Percentiles rank a stretch among this genome's conserved stretches.
Evolutionary conservation across 2,113 vertebrate genomes (phyloP).

Genomic region (Polypterus bichir): DNA sequence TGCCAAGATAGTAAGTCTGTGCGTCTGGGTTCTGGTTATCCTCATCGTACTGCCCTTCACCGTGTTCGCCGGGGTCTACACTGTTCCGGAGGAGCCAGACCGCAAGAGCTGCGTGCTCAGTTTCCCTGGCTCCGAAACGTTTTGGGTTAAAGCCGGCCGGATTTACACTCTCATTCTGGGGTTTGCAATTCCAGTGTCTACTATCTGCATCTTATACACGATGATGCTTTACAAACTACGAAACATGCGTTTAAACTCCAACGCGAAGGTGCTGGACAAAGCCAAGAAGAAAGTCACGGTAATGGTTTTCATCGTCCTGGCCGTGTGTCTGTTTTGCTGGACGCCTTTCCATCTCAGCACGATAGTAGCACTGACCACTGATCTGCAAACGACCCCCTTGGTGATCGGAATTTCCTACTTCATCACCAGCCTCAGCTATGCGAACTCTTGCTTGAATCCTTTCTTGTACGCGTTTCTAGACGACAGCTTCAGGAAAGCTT

Average conservation of each 20-base stretch:
- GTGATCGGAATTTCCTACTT: conserved; percentile 74
- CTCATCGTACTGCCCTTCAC: conserved; percentile 71
- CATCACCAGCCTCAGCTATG: conserved; percentile 79
- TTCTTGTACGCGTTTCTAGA: conserved; percentile 80
- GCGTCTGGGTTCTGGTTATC: conserved; percentile 71
- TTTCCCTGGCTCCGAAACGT: conserved; percentile 66
- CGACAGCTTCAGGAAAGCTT: conserved; percentile 72
- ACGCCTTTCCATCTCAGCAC: conserved; percentile 81
- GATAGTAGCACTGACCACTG: conserved; percentile 70
- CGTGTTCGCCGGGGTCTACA: conserved; percentile 62
- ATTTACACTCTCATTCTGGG: conserved; percentile 73
- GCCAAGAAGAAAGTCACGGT: conserved; percentile 76
- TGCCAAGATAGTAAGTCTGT: conserved; percentile 64
- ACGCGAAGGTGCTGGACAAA: conserved; percentile 72
- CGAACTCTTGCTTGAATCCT: conserved; percentile 79
- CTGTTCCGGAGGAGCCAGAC: conserved; percentile 39
- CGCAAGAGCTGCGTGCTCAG: conserved; percentile 72
- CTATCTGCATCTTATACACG: conserved; percentile 69
- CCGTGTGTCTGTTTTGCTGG: conserved; percentile 80
- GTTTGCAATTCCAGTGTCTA: conserved; percentile 72
- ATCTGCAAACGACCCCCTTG: conserved; percentile 64
- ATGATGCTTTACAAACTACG: conserved; percentile 71
- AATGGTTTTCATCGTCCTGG: conserved; percentile 78
- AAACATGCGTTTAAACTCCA: conserved; percentile 67
- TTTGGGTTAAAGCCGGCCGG: conserved; percentile 75